Base-by-base conservation (phyloP, 2,888 invertebrate genomes). In the Cremastinae sp. region DNA sequence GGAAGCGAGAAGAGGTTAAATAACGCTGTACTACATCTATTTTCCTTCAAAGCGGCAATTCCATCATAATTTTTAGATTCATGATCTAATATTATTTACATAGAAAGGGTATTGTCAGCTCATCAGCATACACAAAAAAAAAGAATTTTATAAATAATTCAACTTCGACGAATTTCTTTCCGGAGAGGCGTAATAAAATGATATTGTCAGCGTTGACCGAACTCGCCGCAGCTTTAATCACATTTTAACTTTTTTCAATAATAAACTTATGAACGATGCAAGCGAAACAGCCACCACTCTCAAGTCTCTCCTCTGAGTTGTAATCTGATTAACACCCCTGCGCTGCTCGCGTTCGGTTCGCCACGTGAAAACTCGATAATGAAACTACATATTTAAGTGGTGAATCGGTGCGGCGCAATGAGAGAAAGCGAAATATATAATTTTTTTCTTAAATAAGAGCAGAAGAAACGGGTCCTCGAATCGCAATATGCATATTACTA, bases 81-180 rank as follows among this genome's bases (percentile, higher is more conserved):
- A n/a, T n/a, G n/a, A n/a, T n/a, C n/a, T n/a, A n/a, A n/a, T n/a
- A n/a, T n/a, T n/a, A n/a, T n/a, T n/a, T n/a, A n/a, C n/a, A n/a
- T n/a, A n/a, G n/a, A n/a, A n/a, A n/a, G n/a, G n/a, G n/a, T n/a
- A n/a, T n/a, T n/a, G n/a, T n/a, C n/a, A n/a, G n/a, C n/a, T n/a
- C n/a, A n/a, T n/a, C n/a, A n/a, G 68, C 75, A 79, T 70, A 64
- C 58, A 70, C 79, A 82, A 82, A n/a, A n/a, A 28, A 28, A 28
- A 28, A 3, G 28, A 28, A 2, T 3, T 28, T 28, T 5, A 5
- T 5, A 28, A 28, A 2, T 2, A 28, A 28, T 5, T 28, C 28
- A 28, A n/a, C n/a, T n/a, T 28, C 28, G 28, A 3, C 28, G 28
- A 2, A 5, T 28, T 28, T 28, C 5, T n/a, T n/a, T n/a, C n/a